Base-by-base conservation (phyloP, 2,888 invertebrate genomes). In the Halictus ligatus region DNA sequence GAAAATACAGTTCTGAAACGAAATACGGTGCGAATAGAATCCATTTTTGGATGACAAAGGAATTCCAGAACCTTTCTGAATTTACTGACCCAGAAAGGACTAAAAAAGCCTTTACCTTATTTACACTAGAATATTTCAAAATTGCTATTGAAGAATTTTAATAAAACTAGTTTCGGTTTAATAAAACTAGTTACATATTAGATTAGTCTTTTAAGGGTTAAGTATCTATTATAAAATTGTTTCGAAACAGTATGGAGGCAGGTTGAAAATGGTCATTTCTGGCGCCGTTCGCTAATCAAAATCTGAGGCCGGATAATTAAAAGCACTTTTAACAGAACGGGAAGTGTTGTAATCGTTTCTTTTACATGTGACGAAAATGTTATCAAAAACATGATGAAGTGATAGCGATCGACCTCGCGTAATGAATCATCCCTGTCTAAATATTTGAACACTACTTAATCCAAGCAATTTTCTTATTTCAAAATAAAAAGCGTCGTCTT, bases 51-150 rank as follows among this genome's bases (percentile, higher is more conserved):
- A 29, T 29, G 18, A 18, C 2, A 18, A 29, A 29, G 64, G 64
- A 64, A 64, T 64, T 64, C 64, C 64, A 64, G 64, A 29, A 64
- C 64, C 64, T 64, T 64, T 64, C 64, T 64, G 29, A 64, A 64
- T 29, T 29, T 64, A 15, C 29, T 29, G n/a, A 64, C 60, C 60
- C 60, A 15, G 1, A 29, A 64, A 15, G 8, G 29, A 64, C 64
- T 64, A 18, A 29, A 10, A 29, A 29, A 7, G 29, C 0, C 8
- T 18, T 8, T 18, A 64, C 8, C 3, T 64, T 29, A 13, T 64
- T 29, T 25, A 2, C 7, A 29, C 29, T 13, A 29, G 1, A 29
- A 64, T 64, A 8, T 25, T 64, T 64, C 54, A 21, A 54, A 6
- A 29, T 64, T 29, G 18, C 1, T 15, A 18, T 2, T 15, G 25